Conservation (phyloP, 2,797 vertebrate species). For the Orestias chungarensis region DNA sequence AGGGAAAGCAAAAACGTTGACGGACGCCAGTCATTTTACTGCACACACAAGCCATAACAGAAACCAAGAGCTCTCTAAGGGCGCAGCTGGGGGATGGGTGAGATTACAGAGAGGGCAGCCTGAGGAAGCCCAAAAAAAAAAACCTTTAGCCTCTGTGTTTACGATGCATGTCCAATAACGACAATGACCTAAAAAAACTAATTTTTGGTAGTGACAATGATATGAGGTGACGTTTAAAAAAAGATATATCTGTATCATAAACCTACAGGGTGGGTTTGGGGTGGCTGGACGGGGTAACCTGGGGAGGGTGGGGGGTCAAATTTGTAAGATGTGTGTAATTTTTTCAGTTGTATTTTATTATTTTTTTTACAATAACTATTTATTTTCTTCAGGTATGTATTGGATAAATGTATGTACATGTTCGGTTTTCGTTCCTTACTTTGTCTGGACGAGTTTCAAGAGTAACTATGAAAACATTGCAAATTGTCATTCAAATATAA, state of each 20-base stretch:
- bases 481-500: constrained; percentile 79
- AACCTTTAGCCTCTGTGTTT: constrained; percentile 82
- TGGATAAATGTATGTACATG: constrained; percentile 83
- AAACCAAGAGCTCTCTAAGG: constrained; percentile 57
- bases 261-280: constrained; percentile 51
- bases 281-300: constrained; percentile 4
- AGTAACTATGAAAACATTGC: constrained; percentile 74
- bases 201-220: constrained; percentile 74
- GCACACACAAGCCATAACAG: constrained; percentile 81
- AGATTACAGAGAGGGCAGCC: constrained; percentile 39
- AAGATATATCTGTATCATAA: constrained; percentile 78
- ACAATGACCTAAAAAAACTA: constrained; percentile 70
- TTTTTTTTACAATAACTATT: constrained; percentile 85
- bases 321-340: constrained; percentile 88
- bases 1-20: constrained; percentile 24
- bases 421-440: constrained; percentile 77
- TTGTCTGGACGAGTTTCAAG: constrained; percentile 81
- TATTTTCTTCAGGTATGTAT: constrained; percentile 85
- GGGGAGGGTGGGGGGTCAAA: constrained; percentile 71
- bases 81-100: constrained; percentile 7
- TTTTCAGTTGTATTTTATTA: constrained; percentile 84
- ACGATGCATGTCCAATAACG: constrained; percentile 85
- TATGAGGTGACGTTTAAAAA: constrained; percentile 74
- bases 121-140: constrained; percentile 56
- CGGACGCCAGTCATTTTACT: constrained; percentile 67